These are phyloP conservation scores for Brevimyrus niger DNA, from an alignment of 2,113 vertebrate species.

Conservation along the genomic window DNA sequence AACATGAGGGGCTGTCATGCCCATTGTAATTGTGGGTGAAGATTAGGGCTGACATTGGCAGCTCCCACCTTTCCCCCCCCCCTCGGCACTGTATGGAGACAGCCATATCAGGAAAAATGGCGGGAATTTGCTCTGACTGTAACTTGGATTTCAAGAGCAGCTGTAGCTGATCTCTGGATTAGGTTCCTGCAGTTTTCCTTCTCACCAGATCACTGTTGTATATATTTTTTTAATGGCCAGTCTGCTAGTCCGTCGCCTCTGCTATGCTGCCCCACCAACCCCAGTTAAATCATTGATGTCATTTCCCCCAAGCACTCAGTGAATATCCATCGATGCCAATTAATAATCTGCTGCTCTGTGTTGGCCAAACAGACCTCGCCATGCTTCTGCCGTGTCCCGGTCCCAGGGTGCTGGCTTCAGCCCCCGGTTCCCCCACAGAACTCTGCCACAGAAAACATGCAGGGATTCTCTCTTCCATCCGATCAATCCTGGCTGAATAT, in stretches of 20 bases:
- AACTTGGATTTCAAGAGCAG: background rate
- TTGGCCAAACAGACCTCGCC: background rate
- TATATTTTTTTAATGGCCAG: background rate
- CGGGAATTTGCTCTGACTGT: background rate
- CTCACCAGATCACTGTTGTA: background rate
- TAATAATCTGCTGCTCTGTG: background rate
- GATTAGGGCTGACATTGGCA: slow-evolving; percentile 56
- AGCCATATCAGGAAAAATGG: background rate
- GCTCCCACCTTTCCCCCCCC: slow-evolving; percentile 55
- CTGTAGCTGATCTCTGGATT: background rate
- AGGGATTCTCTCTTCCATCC: background rate
- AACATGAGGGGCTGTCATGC: slow-evolving; percentile 34
- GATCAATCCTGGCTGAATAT: background rate
- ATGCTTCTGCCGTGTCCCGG: background rate
- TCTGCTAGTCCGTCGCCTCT: background rate
- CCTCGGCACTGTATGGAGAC: slow-evolving; percentile 41
- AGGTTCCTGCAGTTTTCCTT: background rate
- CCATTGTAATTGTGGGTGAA: slow-evolving; percentile 44
- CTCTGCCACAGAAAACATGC: background rate
- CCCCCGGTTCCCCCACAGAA: background rate
- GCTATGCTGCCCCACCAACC: background rate
- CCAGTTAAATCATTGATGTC: background rate
- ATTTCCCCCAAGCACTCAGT: background rate
- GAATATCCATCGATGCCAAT: background rate
- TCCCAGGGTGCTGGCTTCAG: background rate